phyloP scores from a whole-genome alignment of 1,140 invertebrate species.

The Elymnias hypermnestra region DNA sequence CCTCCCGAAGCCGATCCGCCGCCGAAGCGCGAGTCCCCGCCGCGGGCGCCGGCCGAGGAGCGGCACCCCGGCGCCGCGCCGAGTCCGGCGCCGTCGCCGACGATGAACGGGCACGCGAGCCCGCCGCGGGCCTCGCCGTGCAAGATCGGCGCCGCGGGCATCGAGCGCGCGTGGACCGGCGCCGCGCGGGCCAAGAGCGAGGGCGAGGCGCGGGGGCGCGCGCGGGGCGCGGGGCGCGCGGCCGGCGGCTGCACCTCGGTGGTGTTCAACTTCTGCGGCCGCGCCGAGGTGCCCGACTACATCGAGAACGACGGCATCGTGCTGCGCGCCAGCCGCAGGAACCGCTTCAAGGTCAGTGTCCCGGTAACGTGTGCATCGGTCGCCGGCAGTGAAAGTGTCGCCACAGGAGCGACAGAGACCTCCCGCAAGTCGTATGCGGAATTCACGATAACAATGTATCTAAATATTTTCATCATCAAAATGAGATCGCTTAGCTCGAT shows the following conservation, averaged over 20 bases:
- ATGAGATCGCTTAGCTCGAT: too few relatives aligned
- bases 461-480: too few relatives aligned
- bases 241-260: constrained; percentile 78
- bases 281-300: constrained; percentile 91
- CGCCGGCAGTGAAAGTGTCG: too few relatives aligned
- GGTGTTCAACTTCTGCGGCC: constrained; percentile 91
- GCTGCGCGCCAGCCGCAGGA: constrained; percentile 79
- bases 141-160: constrained; percentile 28
- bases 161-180: constrained; percentile 30
- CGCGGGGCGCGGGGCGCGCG: constrained; percentile 19
- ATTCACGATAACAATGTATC: too few relatives aligned
- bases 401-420: too few relatives aligned
- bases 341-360: constrained; percentile 83
- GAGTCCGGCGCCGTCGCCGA: constrained; percentile 19
- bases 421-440: too few relatives aligned
- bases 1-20: constrained; percentile 26
- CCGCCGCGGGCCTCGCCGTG: constrained; percentile 36
- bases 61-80: background rate
- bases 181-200: too few relatives aligned
- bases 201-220: constrained; percentile 15
- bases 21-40: constrained; percentile 37
- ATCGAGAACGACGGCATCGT: constrained; percentile 92
- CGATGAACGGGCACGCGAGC: constrained; percentile 40
- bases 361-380: too few relatives aligned
- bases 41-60: constrained; percentile 33